Evolutionary conservation across 2,797 vertebrate genomes (phyloP).

Genomic region (Cephalopachus bancanus): DNA sequence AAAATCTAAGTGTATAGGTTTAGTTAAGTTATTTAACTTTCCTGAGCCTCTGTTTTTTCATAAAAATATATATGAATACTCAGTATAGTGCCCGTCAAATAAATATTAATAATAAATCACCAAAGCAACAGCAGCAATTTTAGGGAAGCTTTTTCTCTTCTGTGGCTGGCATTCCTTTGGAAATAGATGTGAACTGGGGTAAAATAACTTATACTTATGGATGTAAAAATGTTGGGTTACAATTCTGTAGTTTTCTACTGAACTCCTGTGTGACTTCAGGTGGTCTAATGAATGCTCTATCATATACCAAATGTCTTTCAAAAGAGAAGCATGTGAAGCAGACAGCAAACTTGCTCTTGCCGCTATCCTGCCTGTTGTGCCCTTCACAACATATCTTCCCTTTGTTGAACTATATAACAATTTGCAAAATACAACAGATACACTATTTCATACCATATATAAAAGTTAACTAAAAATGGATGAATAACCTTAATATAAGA

Average conservation of each 20-base stretch:
- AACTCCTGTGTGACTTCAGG: background rate
- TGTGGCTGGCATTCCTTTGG: slow-evolving; percentile 3
- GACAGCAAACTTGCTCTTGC: no score
- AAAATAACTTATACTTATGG: background rate
- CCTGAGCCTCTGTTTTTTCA: background rate
- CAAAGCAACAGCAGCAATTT: slow-evolving; percentile 18
- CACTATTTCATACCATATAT: background rate
- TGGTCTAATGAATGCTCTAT: background rate
- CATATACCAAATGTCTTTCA: background rate
- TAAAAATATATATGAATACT: background rate
- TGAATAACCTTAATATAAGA: background rate
- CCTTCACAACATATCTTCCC: no score
- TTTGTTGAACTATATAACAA: slow-evolving; percentile 11
- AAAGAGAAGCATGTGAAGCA: background rate
- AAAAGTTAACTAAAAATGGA: background rate
- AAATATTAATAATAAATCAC: slow-evolving; percentile 27
- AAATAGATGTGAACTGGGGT: slow-evolving; percentile 20
- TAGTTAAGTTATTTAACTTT: background rate
- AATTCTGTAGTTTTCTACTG: slow-evolving; percentile 21
- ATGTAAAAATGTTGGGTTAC: background rate
- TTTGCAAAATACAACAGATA: background rate
- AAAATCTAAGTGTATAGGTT: background rate
- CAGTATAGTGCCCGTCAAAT: background rate
- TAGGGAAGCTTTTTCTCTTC: background rate
- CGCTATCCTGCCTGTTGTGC: no score